These are phyloP conservation scores for Clostera curtula DNA, from an alignment of 2,888 invertebrate genomes.

Conservation along the genomic window DNA sequence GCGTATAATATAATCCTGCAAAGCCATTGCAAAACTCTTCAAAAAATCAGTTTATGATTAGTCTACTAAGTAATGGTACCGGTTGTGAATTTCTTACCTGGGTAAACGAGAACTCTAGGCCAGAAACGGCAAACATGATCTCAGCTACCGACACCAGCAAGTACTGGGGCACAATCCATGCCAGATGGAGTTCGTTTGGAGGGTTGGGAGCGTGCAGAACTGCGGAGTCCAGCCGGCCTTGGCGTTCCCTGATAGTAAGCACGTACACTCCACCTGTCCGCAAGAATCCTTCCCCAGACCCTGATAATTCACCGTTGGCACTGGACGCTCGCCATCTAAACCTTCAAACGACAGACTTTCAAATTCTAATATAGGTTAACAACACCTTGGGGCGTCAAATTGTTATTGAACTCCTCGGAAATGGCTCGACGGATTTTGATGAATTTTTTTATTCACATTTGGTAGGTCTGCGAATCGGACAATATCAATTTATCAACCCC, in stretches of 20 bases:
- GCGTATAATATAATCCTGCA: too few species aligned
- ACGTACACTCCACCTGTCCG: conserved; percentile 73
- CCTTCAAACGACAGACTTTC: conserved; percentile 21
- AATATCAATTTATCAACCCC: too few species aligned
- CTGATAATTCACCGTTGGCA: conserved; percentile 41
- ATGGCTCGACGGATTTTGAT: too few species aligned
- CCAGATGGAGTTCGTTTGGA: conserved; percentile 79
- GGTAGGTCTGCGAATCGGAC: too few species aligned
- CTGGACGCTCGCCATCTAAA: conserved; percentile 54
- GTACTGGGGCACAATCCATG: conserved; percentile 88
- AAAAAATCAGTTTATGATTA: not conserved
- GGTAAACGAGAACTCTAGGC: conserved; percentile 88
- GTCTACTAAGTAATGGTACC: not conserved
- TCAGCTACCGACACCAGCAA: conserved; percentile 86
- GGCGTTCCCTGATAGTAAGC: conserved; percentile 68
- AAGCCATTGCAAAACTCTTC: too few species aligned
- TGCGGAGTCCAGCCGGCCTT: conserved; percentile 67
- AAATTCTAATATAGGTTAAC: too few species aligned
- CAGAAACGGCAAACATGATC: conserved; percentile 88
- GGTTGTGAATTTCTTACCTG: conserved; percentile 60
- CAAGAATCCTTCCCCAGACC: conserved; percentile 46
- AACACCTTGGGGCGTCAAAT: too few species aligned
- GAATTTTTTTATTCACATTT: too few species aligned
- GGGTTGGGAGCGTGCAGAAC: conserved; percentile 76
- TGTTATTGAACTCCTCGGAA: too few species aligned